Evolutionary conservation across 2,888 invertebrate species (phyloP).

Genomic region (Phengaris arion): DNA sequence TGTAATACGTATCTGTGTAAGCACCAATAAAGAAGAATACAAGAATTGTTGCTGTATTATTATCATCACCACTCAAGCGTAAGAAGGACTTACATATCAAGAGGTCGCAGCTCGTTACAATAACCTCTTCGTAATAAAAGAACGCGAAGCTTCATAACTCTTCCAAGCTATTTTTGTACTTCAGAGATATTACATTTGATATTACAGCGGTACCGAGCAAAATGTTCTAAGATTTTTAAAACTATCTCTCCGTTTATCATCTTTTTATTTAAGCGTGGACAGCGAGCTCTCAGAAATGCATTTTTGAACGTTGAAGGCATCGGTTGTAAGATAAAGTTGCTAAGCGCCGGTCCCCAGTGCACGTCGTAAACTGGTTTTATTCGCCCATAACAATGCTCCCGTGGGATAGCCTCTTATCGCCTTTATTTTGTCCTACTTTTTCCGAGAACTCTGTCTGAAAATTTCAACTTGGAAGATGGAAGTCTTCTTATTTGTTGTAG

Average conservation of each 20-base stretch:
- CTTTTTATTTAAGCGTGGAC: conserved; percentile 36
- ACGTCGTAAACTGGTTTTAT: conserved; percentile 63
- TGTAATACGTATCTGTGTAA: too few relatives aligned
- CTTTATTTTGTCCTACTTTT: conserved; percentile 23
- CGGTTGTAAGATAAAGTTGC: conserved; percentile 54
- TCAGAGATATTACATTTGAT: conserved; percentile 17
- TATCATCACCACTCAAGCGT: too few relatives aligned
- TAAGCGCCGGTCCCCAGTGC: conserved; percentile 53
- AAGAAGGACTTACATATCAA: too few relatives aligned
- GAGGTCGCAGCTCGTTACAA: too few relatives aligned
- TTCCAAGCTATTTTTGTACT: not conserved
- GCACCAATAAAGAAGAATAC: too few relatives aligned
- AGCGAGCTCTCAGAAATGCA: conserved; percentile 29
- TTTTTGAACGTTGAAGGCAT: conserved; percentile 31
- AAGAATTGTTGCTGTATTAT: too few relatives aligned
- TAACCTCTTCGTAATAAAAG: too few relatives aligned
- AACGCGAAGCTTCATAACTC: not conserved
- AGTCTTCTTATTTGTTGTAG: not conserved
- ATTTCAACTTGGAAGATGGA: not conserved
- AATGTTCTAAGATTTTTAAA: conserved; percentile 35
- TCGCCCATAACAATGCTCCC: conserved; percentile 58
- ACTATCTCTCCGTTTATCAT: conserved; percentile 34
- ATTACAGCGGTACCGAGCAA: conserved; percentile 35
- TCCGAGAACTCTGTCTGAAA: not conserved
- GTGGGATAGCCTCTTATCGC: conserved; percentile 37